Conservation (phyloP, 1,140 invertebrate genomes). For the Tenebrio molitor region DNA sequence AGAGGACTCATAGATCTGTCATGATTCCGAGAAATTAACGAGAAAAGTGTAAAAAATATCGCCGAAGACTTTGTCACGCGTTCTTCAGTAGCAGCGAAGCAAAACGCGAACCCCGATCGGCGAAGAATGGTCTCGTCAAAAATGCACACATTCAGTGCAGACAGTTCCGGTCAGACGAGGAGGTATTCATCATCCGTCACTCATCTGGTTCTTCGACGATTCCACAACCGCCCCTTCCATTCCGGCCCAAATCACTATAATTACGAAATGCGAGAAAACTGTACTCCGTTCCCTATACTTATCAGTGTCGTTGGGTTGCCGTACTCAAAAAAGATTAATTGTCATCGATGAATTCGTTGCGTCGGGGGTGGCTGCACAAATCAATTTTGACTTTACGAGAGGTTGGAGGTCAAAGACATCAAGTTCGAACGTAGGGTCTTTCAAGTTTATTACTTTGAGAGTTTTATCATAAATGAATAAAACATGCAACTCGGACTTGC, state of each 20-base stretch:
- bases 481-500: background rate
- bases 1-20: background rate
- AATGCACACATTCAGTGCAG: constrained; percentile 9
- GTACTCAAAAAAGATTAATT: constrained; percentile 3
- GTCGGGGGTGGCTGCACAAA: background rate
- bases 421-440: constrained; percentile 4
- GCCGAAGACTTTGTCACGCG: constrained; percentile 37
- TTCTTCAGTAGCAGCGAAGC: constrained; percentile 53
- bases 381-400: constrained; percentile 18
- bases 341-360: background rate
- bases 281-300: constrained; percentile 49
- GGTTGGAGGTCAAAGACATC: constrained; percentile 15
- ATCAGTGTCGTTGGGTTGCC: constrained; percentile 42
- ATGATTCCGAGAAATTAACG: constrained; percentile 19
- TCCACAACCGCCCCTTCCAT: constrained; percentile 14
- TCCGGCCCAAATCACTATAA: constrained; percentile 46
- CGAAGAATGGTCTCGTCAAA: constrained; percentile 1
- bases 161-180: constrained; percentile 13
- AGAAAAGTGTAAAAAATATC: constrained; percentile 13
- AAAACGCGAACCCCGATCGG: constrained; percentile 30
- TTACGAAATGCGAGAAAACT: constrained; percentile 51
- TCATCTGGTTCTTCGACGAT: constrained; percentile 36
- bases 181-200: constrained; percentile 14
- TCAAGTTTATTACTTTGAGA: constrained; percentile 12
- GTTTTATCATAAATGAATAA: constrained; percentile 33